Percentiles rank a stretch among this genome's conserved stretches.
Conservation (phyloP, 2,797 vertebrate species). For the Gadopsis marmoratus region DNA sequence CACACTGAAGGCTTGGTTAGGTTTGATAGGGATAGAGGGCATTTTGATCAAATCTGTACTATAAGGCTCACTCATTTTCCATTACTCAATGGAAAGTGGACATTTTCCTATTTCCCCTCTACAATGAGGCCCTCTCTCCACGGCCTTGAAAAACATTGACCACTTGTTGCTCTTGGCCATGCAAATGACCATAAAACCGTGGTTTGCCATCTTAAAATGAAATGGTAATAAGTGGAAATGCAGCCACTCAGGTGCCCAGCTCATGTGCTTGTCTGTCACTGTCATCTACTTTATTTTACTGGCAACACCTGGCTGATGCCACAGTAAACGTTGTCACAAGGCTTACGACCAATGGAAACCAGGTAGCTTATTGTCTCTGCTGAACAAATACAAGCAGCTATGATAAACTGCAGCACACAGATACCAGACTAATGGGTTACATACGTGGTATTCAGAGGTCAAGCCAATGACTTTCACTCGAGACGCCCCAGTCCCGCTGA, state of each 20-base stretch:
- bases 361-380: slow-evolving; percentile 64
- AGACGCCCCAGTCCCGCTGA: slow-evolving; percentile 72
- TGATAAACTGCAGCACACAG: slow-evolving; percentile 67
- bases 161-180: slow-evolving; percentile 72
- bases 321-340: slow-evolving; percentile 38
- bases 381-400: slow-evolving; percentile 63
- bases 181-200: slow-evolving; percentile 66
- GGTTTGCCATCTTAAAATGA: slow-evolving; percentile 41
- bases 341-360: slow-evolving; percentile 51
- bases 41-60: slow-evolving; percentile 64
- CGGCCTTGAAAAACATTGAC: slow-evolving; percentile 71
- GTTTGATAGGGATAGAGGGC: slow-evolving; percentile 39
- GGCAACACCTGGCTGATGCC: slow-evolving; percentile 51
- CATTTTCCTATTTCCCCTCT: slow-evolving; percentile 57
- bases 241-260: slow-evolving; percentile 48
- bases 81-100: slow-evolving; percentile 70
- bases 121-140: slow-evolving; percentile 69
- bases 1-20: slow-evolving; percentile 22
- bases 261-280: slow-evolving; percentile 21
- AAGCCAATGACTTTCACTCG: slow-evolving; percentile 81
- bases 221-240: slow-evolving; percentile 78
- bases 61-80: slow-evolving; percentile 63
- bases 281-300: slow-evolving; percentile 28
- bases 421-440: slow-evolving; percentile 77
- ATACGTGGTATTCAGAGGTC: slow-evolving; percentile 77